Base-by-base conservation (phyloP, 2,113 vertebrate genomes). In the Oreochromis niloticus region DNA sequence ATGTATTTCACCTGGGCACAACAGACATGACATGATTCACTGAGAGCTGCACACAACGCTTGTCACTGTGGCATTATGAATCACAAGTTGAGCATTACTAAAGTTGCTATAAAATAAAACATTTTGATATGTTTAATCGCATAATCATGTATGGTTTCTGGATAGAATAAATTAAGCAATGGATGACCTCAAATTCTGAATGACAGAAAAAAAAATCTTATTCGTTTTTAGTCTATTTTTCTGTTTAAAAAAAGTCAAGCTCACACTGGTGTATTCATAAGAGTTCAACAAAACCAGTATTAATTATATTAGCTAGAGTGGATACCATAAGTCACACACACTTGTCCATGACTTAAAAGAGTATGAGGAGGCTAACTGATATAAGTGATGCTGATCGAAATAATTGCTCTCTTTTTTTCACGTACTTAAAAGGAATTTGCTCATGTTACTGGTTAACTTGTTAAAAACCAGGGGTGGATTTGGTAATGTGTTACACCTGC, bases 1-100 rank as follows among this genome's bases (percentile, higher is more conserved):
- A 93, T 93, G 81, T 82, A 87, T 94, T 91, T 94, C 87, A 92
- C 90, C 88, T 86, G 81, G 87, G 85, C 82, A 71, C 79, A n/a
- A 41, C 32, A 80, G 85, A 93, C 48, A 82, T 80, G 87, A 93
- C 80, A 81, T 61, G 89, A 50, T 71, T 91, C 55, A 68, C 78
- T 84, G 88, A 84, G 73, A 68, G 82, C 46, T 36, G 66, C 54
- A 27, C 56, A 83, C 55, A 57, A 34, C 1, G 12, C 54, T 24
- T 32, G 82, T 87, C 75, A 39, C 80, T 6, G 32, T 7, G 57
- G 56, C 84, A 82, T 88, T 48, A 82, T 9, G 10, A 36, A 80
- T 39, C 75, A 57, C 48, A 30, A 80, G 83, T 85, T 84, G 39
- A 81, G 13, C 54, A 41, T 32, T n/a, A 80, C n/a, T 39, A 32